Evolutionary conservation across 2,888 invertebrate species (phyloP), one percentile per base, ranked within the genome.

Genomic region (Dyspetes luteomarginatus): DNA sequence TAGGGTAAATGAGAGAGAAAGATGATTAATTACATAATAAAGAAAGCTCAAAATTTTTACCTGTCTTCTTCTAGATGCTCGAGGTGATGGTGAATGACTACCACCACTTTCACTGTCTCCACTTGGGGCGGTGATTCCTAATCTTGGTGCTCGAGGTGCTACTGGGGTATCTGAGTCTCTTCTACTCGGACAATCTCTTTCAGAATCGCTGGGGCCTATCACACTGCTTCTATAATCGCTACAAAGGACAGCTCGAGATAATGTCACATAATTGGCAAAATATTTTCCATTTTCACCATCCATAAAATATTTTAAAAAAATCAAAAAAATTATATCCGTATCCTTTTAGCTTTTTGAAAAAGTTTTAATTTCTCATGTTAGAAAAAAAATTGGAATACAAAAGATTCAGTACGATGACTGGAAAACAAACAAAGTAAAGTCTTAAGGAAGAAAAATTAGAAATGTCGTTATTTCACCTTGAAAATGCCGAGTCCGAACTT

Each of bases 141-240:
- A 91, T 86, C 94, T 93, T 2, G 95, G 95, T 67, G 94, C 87
- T 9, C 87, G 88, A 0, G 84, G 82, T 36, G 82, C 85, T 43
- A 90, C 89, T 48, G 92, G 90, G 68, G 92, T 93, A 88, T 95
- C 95, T 0, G 95, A 95, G 88, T 95, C 95, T 75, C 95, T 93
- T 83, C 95, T 90, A 84, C 96, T 96, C 74, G 96, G 95, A 92
- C 96, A 95, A 92, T 97, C 97, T 90, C 95, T 95, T 91, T 97
- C 97, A 85, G 97, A 97, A 93, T 97, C 97, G 89, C 97, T 97
- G 83, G 97, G 97, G 85, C 96, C 97, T 88, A 97, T 94, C 91
- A 96, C 97, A 93, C 96, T 96, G 94, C 97, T 97, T 92, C 97
- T 96, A 94, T 97, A 97, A 95, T 97, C 97, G 95, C 97, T 97